Conservation (phyloP, 2,797 vertebrate species). For the Lepus oiostolus region DNA sequence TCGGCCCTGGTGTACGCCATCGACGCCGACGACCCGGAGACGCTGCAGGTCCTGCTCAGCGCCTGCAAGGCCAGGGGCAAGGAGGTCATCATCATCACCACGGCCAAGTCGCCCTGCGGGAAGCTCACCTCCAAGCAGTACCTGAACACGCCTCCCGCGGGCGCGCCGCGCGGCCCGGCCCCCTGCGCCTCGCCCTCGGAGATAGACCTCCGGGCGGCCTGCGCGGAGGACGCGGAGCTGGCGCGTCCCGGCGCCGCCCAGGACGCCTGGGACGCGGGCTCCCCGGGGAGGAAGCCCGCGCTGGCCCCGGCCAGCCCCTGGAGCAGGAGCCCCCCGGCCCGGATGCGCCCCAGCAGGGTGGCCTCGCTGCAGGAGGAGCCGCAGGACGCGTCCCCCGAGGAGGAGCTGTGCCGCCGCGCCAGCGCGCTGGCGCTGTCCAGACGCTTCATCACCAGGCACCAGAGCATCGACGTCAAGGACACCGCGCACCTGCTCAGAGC, state of each 20-base stretch:
- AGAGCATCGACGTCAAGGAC: conserved; percentile 92
- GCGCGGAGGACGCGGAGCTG: conserved; percentile 81
- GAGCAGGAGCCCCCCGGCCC: conserved; percentile 88
- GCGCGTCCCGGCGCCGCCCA: conserved; percentile 83
- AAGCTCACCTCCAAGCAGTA: conserved; percentile 93
- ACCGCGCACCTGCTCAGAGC: conserved; percentile 87
- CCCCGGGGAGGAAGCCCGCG: conserved; percentile 86
- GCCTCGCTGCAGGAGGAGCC: conserved; percentile 91
- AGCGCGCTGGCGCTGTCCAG: conserved; percentile 85
- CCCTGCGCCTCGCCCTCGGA: conserved; percentile 89
- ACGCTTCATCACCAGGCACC: conserved; percentile 88
- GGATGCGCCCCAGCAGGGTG: conserved; percentile 91
- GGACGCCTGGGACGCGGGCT: conserved; percentile 84
- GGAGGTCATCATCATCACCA: conserved; percentile 96
- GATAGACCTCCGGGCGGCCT: conserved; percentile 88
- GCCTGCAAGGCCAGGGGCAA: conserved; percentile 92
- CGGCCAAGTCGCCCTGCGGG: conserved; percentile 90
- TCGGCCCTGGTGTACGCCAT: conserved; percentile 94
- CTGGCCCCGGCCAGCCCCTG: conserved; percentile 89
- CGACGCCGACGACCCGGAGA: conserved; percentile 91
- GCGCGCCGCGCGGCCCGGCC: conserved; percentile 87
- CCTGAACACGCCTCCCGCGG: conserved; percentile 92
- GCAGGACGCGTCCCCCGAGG: conserved; percentile 88
- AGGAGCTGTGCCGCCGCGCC: conserved; percentile 89
- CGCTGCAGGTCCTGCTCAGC: conserved; percentile 92